Evolutionary conservation across 1,140 invertebrate genomes (phyloP).

Genomic region (Microplitis demolitor): DNA sequence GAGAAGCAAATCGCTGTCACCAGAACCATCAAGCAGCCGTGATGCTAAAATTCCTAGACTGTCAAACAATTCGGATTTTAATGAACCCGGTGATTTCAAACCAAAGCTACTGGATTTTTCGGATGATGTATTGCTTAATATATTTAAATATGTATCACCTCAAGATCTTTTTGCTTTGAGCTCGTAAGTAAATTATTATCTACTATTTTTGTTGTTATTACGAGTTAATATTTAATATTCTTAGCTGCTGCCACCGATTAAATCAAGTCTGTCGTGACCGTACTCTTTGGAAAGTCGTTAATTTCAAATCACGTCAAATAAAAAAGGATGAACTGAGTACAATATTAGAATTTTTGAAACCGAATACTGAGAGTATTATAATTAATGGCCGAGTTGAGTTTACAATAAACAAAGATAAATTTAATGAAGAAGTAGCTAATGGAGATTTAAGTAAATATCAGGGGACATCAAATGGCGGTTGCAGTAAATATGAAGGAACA

Average conservation of each 20-base stretch:
- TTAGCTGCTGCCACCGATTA: slow-evolving; percentile 60
- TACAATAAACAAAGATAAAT: too few species aligned
- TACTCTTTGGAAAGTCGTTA: slow-evolving; percentile 61
- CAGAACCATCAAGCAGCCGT: slow-evolving; percentile 42
- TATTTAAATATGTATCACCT: slow-evolving; percentile 60
- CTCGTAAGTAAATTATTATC: slow-evolving; percentile 50
- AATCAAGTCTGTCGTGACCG: slow-evolving; percentile 57
- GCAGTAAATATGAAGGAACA: too few species aligned
- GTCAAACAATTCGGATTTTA: not conserved
- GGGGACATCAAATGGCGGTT: not conserved
- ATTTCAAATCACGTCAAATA: slow-evolving; percentile 55
- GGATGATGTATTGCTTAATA: slow-evolving; percentile 63
- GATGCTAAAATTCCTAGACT: slow-evolving; percentile 43
- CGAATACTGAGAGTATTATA: slow-evolving; percentile 57
- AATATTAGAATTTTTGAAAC: slow-evolving; percentile 55
- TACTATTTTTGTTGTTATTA: not conserved
- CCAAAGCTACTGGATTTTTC: slow-evolving; percentile 51
- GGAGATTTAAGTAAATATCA: slow-evolving; percentile 13
- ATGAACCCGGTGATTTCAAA: not conserved
- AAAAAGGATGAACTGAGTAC: slow-evolving; percentile 54
- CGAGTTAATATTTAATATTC: slow-evolving; percentile 17
- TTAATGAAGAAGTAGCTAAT: too few species aligned
- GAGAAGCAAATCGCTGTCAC: slow-evolving; percentile 48
- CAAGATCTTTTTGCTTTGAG: slow-evolving; percentile 59
- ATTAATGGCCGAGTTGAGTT: slow-evolving; percentile 42